These are phyloP conservation scores for Sebastes iracundus DNA, from an alignment of 2,797 vertebrate genomes.

Conservation along the genomic window DNA sequence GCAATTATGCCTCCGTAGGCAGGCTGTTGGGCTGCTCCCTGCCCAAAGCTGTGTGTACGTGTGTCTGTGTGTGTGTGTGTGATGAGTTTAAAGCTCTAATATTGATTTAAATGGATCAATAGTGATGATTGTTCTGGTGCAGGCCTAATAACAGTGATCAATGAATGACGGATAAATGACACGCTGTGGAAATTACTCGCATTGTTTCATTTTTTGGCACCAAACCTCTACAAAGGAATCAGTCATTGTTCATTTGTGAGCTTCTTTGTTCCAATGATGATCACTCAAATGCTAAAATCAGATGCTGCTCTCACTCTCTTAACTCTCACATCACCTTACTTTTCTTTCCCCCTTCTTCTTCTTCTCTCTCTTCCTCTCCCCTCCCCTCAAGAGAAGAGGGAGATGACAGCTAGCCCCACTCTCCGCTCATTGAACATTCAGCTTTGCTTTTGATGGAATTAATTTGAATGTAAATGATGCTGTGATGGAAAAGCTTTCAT, in stretches of 20 bases:
- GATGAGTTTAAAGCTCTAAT: conserved; percentile 16
- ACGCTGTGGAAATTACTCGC: not conserved
- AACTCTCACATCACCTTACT: conserved; percentile 19
- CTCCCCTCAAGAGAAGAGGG: conserved; percentile 29
- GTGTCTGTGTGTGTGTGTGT: not conserved
- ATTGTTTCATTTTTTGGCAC: conserved; percentile 6
- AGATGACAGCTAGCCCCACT: conserved; percentile 50
- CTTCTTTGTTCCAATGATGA: conserved; percentile 18
- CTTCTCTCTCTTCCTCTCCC: conserved; percentile 12
- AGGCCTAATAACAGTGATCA: conserved; percentile 33
- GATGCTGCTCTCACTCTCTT: not conserved
- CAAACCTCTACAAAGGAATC: not conserved
- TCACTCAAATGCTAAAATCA: conserved; percentile 14
- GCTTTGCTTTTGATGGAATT: conserved; percentile 78
- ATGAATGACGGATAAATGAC: conserved; percentile 32
- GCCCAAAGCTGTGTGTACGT: conserved; percentile 22
- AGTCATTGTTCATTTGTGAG: not conserved
- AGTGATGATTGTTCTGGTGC: conserved; percentile 59
- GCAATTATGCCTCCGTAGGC: conserved; percentile 57
- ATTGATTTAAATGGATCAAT: conserved; percentile 68
- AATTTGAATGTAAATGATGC: conserved; percentile 79
- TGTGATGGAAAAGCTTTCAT: conserved; percentile 64
- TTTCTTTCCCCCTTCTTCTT: conserved; percentile 8
- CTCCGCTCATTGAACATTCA: conserved; percentile 68
- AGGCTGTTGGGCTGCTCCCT: conserved; percentile 51